Base-by-base conservation (phyloP, 2,888 invertebrate genomes). In the Sminthurinus aureus region DNA sequence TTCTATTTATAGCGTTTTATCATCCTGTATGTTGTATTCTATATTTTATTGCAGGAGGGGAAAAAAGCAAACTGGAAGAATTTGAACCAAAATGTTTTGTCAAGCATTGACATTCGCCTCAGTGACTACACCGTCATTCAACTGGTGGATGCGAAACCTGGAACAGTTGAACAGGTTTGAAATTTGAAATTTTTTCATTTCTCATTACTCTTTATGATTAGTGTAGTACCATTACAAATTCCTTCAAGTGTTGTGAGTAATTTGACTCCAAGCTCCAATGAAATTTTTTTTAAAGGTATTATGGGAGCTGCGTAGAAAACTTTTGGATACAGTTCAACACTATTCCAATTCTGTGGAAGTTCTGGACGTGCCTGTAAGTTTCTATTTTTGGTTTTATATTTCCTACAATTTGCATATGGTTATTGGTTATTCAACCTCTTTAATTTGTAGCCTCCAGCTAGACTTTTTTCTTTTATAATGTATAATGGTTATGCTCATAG, bases 31-130 rank as follows among this genome's bases (percentile, higher is more conserved):
- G 38, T 38, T 6, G 6, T 38, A 38, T 38, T 38, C 6, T 38
- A 38, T 38, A 38, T 38, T 38, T 38, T 38, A 38, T 38, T 6
- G 6, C 38, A 93, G 78, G 91, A 93, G 0, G 91, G 93, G 69
- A 96, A 96, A 90, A 89, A 94, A 51, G 92, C 93, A 87, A 96
- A 96, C 89, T 96, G 96, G 96, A 92, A 93, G 89, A 94, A 93
- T 0, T 91, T 96, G 12, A 95, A 95, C 90, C 91, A 93, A 85
- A 95, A 94, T 90, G 95, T 95, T 3, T 86, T 88, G 69, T 73
- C 82, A 12, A 87, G 86, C 66, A 66, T 89, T 26, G 84, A 84
- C 26, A 82, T 87, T 51, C 85, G 84, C 12, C 24, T 88, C 11
- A 85, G 73, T 66, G 86, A 88, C 3, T 73, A 83, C 66, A 85